Conservation (phyloP, 2,888 invertebrate species). For the Molorchus minor region DNA sequence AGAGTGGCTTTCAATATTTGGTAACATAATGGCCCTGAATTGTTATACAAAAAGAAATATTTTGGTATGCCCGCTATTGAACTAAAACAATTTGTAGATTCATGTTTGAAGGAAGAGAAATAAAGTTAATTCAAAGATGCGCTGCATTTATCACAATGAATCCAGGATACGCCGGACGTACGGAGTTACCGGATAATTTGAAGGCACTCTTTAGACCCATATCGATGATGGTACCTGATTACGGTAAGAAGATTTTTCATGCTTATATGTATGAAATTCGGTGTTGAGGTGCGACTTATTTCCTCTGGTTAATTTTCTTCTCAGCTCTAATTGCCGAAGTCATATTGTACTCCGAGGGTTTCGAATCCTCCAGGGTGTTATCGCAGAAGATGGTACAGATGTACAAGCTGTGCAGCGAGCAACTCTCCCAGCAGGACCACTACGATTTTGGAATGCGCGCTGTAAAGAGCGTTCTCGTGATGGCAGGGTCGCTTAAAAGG, state of each 20-base stretch:
- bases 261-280: neutral
- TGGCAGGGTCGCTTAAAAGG: constrained; percentile 90
- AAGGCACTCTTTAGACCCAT: constrained; percentile 88
- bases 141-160: constrained; percentile 93
- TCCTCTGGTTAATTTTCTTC: neutral
- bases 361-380: constrained; percentile 86
- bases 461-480: constrained; percentile 90
- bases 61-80: too few species aligned
- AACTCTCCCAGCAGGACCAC: constrained; percentile 90
- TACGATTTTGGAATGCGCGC: constrained; percentile 95
- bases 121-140: constrained; percentile 81
- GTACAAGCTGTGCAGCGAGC: constrained; percentile 92
- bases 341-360: constrained; percentile 92
- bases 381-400: constrained; percentile 93
- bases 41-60: too few species aligned
- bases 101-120: constrained; percentile 90
- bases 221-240: constrained; percentile 93
- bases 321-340: constrained; percentile 87
- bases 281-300: neutral
- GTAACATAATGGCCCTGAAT: too few species aligned
- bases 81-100: constrained; percentile 74
- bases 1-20: too few species aligned
- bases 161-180: constrained; percentile 90
- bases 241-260: constrained; percentile 66
- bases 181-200: constrained; percentile 88